A percentile compares a stretch with the other conserved stretches of the same genome.
These are phyloP conservation scores for Brenthis hecate DNA, from an alignment of 2,888 invertebrate genomes.

Conservation along the genomic window DNA sequence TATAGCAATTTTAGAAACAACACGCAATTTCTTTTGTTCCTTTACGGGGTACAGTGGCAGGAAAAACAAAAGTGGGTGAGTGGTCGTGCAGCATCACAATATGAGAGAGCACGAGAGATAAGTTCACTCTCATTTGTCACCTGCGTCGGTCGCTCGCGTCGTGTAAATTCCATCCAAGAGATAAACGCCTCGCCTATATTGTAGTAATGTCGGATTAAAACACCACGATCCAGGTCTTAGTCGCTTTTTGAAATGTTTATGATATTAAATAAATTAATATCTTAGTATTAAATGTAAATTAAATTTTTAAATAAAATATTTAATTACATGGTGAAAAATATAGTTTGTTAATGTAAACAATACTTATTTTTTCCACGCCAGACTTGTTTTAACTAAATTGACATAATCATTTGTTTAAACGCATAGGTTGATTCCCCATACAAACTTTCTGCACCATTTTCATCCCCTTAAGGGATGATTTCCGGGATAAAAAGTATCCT, in stretches of 20 bases:
- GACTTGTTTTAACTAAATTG: no score
- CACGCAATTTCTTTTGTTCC: not conserved
- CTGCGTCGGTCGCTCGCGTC: slow-evolving; percentile 64
- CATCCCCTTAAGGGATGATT: no score
- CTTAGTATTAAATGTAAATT: not conserved
- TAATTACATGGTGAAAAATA: no score
- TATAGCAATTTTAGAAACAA: no score
- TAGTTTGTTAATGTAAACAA: no score
- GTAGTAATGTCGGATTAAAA: slow-evolving; percentile 44
- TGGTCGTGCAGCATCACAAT: slow-evolving; percentile 53
- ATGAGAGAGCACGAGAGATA: slow-evolving; percentile 55
- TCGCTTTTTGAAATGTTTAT: not conserved
- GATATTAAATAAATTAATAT: slow-evolving; percentile 4
- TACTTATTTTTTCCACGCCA: no score
- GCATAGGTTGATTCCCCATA: no score
- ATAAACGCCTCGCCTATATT: slow-evolving; percentile 68
- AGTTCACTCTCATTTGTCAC: slow-evolving; percentile 78
- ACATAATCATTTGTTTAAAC: no score
- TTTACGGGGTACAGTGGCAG: slow-evolving; percentile 30
- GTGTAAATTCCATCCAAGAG: slow-evolving; percentile 74
- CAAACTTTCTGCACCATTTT: no score
- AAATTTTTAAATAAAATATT: no score
- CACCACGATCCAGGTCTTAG: slow-evolving; percentile 22
- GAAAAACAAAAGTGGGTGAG: slow-evolving; percentile 41
- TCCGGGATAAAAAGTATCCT: no score